phyloP scores from a whole-genome alignment of 2,888 invertebrate species.

The Lomographa bimaculata region DNA sequence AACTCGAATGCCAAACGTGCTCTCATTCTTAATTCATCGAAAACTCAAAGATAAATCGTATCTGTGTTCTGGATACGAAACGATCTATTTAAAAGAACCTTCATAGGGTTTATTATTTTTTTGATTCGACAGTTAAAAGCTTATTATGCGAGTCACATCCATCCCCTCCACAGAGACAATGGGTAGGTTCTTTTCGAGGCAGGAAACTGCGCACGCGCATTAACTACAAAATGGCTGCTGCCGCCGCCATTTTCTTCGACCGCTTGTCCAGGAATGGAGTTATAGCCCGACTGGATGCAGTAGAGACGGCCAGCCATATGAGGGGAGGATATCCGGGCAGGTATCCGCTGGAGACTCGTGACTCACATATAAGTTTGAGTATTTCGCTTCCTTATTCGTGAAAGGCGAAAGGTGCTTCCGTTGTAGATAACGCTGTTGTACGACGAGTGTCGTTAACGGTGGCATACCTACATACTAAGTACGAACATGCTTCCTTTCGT shows the following conservation, averaged over 20 bases:
- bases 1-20: constrained; percentile 5
- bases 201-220: constrained; percentile 77
- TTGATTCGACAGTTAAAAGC: constrained; percentile 60
- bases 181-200: constrained; percentile 74
- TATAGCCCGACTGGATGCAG: constrained; percentile 71
- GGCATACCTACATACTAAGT: no score
- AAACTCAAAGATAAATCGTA: constrained; percentile 19
- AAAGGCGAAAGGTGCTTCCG: constrained; percentile 37
- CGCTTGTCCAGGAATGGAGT: constrained; percentile 49
- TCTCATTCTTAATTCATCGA: constrained; percentile 18
- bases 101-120: constrained; percentile 51
- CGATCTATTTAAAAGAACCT: constrained; percentile 30
- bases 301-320: constrained; percentile 70
- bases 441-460: no score
- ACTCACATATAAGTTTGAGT: constrained; percentile 44
- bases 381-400: constrained; percentile 48
- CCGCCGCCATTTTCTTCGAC: constrained; percentile 59
- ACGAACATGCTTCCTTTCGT: no score
- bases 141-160: constrained; percentile 65
- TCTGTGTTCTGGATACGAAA: constrained; percentile 38
- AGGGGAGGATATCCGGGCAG: constrained; percentile 73
- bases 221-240: constrained; percentile 65
- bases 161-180: constrained; percentile 76
- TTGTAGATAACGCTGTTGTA: constrained; percentile 21
- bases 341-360: constrained; percentile 67